Percentiles rank a stretch among this genome's conserved stretches.
Conservation (phyloP, 2,113 vertebrate genomes). For the Anser cygnoides region DNA sequence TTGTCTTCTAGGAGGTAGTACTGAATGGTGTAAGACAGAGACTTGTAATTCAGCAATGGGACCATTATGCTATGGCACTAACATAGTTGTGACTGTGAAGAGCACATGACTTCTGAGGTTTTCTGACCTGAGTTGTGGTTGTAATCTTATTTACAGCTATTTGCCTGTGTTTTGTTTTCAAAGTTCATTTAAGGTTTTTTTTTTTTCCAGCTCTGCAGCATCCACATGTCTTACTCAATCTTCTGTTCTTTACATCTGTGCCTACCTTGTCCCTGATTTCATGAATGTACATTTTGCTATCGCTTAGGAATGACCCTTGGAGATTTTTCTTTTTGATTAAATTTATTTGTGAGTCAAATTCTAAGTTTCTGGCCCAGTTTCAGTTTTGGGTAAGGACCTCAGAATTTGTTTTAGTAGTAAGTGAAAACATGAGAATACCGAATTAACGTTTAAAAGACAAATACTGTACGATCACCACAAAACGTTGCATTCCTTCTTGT, state of each 20-base stretch:
- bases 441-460: not conserved
- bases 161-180: not conserved
- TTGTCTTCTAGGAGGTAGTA: not conserved
- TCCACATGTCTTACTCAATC: not conserved
- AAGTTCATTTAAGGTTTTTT: not conserved
- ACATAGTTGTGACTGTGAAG: fast-evolving
- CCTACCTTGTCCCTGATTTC: not conserved
- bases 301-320: not conserved
- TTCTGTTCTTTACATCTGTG: not conserved
- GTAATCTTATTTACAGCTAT: not conserved
- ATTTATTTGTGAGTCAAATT: not conserved
- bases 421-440: not conserved
- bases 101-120: not conserved
- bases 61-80: no score
- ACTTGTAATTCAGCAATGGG: fast-evolving
- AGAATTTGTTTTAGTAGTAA: not conserved
- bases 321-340: not conserved
- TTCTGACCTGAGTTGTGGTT: not conserved
- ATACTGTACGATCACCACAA: not conserved
- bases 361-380: not conserved
- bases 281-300: not conserved
- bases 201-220: not conserved
- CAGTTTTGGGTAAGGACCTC: not conserved
- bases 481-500: not conserved
- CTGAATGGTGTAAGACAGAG: not conserved